Base-by-base conservation (phyloP, 2,888 invertebrate genomes). In the Drosophila recens region DNA sequence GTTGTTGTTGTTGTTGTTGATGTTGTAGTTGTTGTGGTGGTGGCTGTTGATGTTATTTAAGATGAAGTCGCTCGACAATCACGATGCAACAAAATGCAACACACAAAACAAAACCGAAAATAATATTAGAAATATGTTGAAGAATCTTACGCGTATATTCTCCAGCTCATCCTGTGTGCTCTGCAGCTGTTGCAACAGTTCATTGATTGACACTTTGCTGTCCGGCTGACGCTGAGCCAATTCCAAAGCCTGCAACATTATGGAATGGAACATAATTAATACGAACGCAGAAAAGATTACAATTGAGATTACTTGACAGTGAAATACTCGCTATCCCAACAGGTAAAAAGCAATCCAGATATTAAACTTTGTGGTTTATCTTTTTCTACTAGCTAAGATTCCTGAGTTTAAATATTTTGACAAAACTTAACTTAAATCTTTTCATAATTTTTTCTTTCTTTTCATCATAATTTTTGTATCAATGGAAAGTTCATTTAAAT, bases 111-210 rank as follows among this genome's bases (percentile, higher is more conserved):
- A 90, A 82, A 92, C 87, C 72, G 91, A 90, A 89, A 92, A 92
- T 66, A 91, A 74, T 77, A 92, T 90, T 76, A 92, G 78, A 87
- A 91, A 91, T 87, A 92, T 90, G 89, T 91, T 91, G 75, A 90
- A 91, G 90, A 91, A 92, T 90, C 94, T 94, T 94, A 97, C 97
- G 95, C 96, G 96, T 91, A 97, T 95, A 93, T 96, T 97, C 93
- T 97, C 97, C 93, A 97, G 94, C 94, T 97, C 97, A 43, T 95
- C 96, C 93, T 97, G 96, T 33, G 97, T 97, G 80, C 96, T 95
- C 93, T 97, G 96, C 89, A 97, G 93, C 93, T 97, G 96, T 91
- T 96, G 95, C 88, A 97, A 93, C 86, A 97, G 94, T 92, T 97
- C 96, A 85, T 96, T 96, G 79, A 97, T 96, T 52, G 97, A 96